These are phyloP conservation scores for Physella acuta DNA, from an alignment of 1,140 invertebrate species.

Conservation along the genomic window DNA sequence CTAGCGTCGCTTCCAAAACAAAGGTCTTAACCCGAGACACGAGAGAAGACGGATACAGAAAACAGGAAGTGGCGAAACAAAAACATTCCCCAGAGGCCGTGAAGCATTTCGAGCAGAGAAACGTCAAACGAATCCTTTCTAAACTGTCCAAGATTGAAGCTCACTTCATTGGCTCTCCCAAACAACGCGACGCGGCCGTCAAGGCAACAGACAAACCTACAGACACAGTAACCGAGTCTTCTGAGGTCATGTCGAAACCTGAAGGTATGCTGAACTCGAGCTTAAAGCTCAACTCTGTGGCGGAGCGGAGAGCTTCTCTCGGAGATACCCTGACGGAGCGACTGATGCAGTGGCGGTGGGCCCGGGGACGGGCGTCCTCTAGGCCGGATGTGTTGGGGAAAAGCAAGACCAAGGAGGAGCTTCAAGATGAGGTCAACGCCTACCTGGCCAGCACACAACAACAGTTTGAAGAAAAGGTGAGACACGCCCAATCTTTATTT, in stretches of 20 bases:
- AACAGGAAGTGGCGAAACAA: too few species aligned
- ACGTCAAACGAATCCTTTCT: not conserved
- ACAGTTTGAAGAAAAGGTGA: too few species aligned
- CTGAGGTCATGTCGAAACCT: not conserved
- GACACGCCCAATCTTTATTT: too few species aligned
- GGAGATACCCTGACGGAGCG: not conserved
- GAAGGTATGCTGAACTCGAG: not conserved
- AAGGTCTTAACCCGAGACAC: not conserved
- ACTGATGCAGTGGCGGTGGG: not conserved
- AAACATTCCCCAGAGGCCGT: not conserved
- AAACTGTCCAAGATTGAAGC: not conserved
- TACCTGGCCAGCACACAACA: too few species aligned
- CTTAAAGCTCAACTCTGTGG: not conserved
- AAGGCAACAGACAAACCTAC: not conserved
- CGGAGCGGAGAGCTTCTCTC: not conserved
- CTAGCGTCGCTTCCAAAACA: not conserved
- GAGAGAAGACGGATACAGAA: too few species aligned
- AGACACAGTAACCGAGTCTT: not conserved
- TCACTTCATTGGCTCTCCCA: not conserved
- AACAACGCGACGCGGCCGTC: not conserved
- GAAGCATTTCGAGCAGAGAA: not conserved
- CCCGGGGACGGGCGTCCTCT: not conserved
- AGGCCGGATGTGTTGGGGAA: not conserved
- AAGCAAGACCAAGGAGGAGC: not conserved
- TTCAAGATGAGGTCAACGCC: not conserved